Evolutionary conservation across 2,113 vertebrate genomes (phyloP).

Genomic region (Camelus bactrianus): DNA sequence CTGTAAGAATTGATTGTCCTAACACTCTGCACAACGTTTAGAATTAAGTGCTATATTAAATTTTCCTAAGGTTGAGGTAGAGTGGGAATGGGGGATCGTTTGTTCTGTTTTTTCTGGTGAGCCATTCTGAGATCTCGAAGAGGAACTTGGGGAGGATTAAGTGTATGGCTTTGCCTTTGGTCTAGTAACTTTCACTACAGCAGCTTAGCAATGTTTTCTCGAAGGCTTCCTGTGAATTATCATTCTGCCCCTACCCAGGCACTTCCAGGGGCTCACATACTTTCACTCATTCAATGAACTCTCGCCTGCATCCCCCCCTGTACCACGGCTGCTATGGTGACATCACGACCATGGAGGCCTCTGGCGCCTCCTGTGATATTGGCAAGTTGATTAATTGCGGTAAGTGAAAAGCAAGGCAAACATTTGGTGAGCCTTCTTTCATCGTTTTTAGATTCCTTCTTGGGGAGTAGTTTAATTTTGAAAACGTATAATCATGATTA

Average conservation of each 20-base stretch:
- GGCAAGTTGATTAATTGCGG: conserved; percentile 77
- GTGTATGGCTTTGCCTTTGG: not conserved
- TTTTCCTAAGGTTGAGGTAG: not conserved
- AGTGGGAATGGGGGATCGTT: not conserved
- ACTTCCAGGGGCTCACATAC: conserved; percentile 39
- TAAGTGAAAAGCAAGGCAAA: conserved; percentile 58
- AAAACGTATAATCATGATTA: not conserved
- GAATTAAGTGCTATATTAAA: not conserved
- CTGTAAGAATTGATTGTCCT: not conserved
- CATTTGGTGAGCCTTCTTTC: fast-evolving
- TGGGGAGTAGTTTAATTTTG: not conserved
- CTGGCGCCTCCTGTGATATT: conserved; percentile 80
- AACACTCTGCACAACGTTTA: not conserved
- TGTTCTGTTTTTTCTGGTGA: not conserved
- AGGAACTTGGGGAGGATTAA: not conserved
- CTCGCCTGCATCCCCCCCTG: conserved; percentile 42
- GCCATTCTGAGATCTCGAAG: not conserved
- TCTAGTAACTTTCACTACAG: not conserved
- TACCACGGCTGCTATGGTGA: conserved; percentile 80
- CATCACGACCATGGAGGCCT: conserved; percentile 82
- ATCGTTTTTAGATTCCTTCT: not conserved
- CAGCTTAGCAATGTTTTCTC: not conserved
- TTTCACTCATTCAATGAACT: not conserved
- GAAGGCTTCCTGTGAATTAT: not conserved
- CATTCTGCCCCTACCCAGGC: conserved; percentile 30